phyloP scores from a whole-genome alignment of 2,113 vertebrate genomes.

The Procapra przewalskii region DNA sequence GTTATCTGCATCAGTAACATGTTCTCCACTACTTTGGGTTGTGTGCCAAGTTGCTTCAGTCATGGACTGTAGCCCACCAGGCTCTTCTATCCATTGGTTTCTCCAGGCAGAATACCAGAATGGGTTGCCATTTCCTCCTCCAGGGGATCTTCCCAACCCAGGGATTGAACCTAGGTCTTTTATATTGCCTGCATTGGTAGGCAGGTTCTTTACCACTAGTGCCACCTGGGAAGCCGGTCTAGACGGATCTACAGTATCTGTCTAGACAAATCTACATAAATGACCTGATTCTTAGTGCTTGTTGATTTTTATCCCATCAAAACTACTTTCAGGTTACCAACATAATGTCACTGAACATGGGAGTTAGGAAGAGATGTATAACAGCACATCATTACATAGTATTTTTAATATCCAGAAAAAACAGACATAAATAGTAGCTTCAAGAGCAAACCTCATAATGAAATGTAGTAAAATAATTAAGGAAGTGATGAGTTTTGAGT shows the following conservation, averaged over 20 bases:
- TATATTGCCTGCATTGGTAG: neutral
- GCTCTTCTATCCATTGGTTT: neutral
- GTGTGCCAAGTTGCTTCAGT: neutral
- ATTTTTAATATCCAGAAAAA: neutral
- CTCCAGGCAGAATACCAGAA: neutral
- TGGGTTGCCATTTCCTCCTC: neutral
- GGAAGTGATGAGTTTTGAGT: constrained; percentile 1
- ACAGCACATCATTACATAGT: neutral
- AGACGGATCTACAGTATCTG: neutral
- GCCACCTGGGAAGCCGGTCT: neutral
- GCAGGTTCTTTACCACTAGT: neutral
- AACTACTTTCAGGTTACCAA: neutral
- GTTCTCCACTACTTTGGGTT: neutral
- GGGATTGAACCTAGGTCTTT: neutral
- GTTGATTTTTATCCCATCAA: neutral
- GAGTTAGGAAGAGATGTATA: neutral
- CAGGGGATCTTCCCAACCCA: neutral
- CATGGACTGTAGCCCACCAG: neutral
- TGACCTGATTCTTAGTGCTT: neutral
- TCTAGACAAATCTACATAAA: neutral
- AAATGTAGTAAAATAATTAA: constrained; percentile 30
- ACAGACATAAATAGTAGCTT: neutral
- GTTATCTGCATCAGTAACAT: neutral
- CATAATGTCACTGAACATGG: neutral
- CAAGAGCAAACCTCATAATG: neutral